A percentile compares a stretch with the other conserved stretches of the same genome.
Evolutionary conservation across 2,113 vertebrate genomes (phyloP).

Genomic region (Antechinus flavipes): DNA sequence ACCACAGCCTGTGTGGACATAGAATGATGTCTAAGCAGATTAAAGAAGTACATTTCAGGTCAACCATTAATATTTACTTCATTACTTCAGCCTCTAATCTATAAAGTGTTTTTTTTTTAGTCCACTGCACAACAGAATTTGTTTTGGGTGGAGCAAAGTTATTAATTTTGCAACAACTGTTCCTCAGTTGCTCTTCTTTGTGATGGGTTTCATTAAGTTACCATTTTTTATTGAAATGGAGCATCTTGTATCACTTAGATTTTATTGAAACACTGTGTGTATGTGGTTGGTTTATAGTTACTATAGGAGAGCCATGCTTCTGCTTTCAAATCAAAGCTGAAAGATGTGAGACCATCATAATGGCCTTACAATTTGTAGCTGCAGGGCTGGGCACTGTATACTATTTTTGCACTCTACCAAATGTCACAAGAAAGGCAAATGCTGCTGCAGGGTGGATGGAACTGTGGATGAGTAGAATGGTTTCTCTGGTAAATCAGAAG

Average conservation of each 20-base stretch:
- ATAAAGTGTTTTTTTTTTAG: conserved; percentile 55
- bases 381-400: conserved; percentile 8
- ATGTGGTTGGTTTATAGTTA: conserved; percentile 81
- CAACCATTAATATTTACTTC: conserved; percentile 69
- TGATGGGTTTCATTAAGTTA: conserved; percentile 82
- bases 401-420: conserved; percentile 42
- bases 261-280: conserved; percentile 82
- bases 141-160: conserved; percentile 68
- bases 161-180: conserved; percentile 81
- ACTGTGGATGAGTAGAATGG: conserved; percentile 22
- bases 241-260: conserved; percentile 82
- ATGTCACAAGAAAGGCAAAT: conserved; percentile 49
- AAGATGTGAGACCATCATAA: conserved; percentile 68
- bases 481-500: conserved; percentile 32
- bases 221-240: conserved; percentile 78
- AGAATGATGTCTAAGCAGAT: not conserved
- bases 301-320: conserved; percentile 76
- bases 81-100: conserved; percentile 70
- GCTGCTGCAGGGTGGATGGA: conserved; percentile 36
- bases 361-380: conserved; percentile 38
- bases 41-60: conserved; percentile 29
- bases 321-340: conserved; percentile 80
- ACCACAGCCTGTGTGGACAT: not conserved
- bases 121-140: conserved; percentile 60
- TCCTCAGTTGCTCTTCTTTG: conserved; percentile 81